A percentile compares a stretch with the other conserved stretches of the same genome.
Conservation (phyloP, 1,140 invertebrate genomes). For the Pseudachorutes palmiensis region DNA sequence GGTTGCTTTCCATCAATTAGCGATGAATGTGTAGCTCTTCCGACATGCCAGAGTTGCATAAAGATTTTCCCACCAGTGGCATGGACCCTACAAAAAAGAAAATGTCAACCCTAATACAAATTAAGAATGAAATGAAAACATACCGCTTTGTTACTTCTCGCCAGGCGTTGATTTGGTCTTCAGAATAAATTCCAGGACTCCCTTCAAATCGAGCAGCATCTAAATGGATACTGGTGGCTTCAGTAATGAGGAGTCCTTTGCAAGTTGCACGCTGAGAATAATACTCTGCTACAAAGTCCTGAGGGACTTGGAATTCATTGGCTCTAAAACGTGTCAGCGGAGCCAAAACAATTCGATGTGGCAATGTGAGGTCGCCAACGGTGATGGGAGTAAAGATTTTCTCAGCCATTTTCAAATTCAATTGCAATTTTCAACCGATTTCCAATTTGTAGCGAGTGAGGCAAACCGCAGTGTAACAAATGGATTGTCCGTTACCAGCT, state of each 20-base stretch:
- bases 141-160: not conserved
- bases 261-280: not conserved
- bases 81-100: not conserved
- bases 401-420: not conserved
- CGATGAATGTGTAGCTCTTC: not conserved
- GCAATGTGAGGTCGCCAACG: not conserved
- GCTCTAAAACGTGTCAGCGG: not conserved
- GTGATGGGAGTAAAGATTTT: not conserved
- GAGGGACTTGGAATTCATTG: not conserved
- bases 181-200: not conserved
- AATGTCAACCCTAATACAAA: not conserved
- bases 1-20: not conserved
- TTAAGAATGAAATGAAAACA: not conserved
- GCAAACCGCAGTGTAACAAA: too few species aligned
- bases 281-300: not conserved
- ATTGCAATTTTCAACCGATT: too few species aligned
- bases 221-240: not conserved
- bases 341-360: not conserved
- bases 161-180: not conserved
- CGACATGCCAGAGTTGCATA: slow-evolving; percentile 5
- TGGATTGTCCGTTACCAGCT: too few species aligned
- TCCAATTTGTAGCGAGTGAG: too few species aligned
- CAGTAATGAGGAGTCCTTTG: not conserved
- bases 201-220: not conserved
- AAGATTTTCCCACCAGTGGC: not conserved